phyloP scores from a whole-genome alignment of 2,113 vertebrate genomes.

The Ictalurus furcatus region DNA sequence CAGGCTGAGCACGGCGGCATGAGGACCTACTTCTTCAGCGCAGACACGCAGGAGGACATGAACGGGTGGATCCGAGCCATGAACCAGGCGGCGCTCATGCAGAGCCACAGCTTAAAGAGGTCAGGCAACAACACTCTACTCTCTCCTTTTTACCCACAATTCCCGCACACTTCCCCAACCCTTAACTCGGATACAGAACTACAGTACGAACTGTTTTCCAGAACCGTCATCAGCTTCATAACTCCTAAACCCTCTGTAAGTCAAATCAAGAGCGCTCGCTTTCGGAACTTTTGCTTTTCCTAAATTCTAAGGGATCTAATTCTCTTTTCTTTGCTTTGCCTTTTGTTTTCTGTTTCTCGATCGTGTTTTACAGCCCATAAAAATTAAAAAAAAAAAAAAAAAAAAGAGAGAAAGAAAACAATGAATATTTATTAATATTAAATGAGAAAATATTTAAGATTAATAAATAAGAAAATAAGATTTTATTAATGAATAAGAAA shows the following conservation, averaged over 20 bases:
- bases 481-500: too few relatives aligned
- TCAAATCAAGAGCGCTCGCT: neutral
- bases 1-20: constrained; percentile 92
- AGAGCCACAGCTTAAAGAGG: constrained; percentile 87
- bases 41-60: constrained; percentile 97
- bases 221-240: neutral
- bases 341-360: too few relatives aligned
- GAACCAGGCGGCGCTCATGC: constrained; percentile 96
- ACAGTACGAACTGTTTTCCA: neutral
- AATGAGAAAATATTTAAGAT: too few relatives aligned
- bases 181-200: neutral
- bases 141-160: neutral
- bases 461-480: too few relatives aligned
- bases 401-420: too few relatives aligned
- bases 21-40: constrained; percentile 98
- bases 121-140: constrained; percentile 66
- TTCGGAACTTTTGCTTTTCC: too few relatives aligned
- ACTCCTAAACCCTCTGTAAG: neutral
- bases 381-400: too few relatives aligned
- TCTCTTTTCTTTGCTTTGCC: too few relatives aligned
- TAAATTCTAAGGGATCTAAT: too few relatives aligned
- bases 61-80: constrained; percentile 94
- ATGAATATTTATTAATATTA: too few relatives aligned
- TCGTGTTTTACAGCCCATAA: too few relatives aligned
- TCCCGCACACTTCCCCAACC: neutral